A percentile compares a stretch with the other conserved stretches of the same genome.
Conservation (phyloP, 2,888 invertebrate genomes). For the Synanthedon andrenaeformis region DNA sequence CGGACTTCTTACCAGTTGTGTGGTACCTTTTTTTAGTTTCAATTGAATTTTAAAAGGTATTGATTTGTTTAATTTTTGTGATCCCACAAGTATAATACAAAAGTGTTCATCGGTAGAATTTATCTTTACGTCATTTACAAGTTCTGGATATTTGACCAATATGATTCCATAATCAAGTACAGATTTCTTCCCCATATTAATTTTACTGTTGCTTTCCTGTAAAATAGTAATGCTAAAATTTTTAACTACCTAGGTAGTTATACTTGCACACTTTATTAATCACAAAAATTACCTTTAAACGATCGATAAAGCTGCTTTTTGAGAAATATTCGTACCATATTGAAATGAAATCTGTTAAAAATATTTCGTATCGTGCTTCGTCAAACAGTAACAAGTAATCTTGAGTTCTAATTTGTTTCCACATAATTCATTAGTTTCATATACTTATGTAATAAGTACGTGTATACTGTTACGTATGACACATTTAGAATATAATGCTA, state of each 20-base stretch:
- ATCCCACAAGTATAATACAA: conserved; percentile 19
- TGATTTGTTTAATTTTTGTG: conserved; percentile 21
- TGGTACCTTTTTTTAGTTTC: conserved; percentile 25
- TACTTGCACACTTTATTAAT: too few relatives aligned
- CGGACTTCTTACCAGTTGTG: conserved; percentile 37
- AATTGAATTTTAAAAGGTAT: conserved; percentile 27
- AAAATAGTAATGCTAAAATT: background rate
- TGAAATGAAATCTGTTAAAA: conserved; percentile 27
- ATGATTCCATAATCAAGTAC: background rate
- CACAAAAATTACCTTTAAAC: conserved; percentile 25
- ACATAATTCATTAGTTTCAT: background rate
- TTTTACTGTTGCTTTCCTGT: background rate
- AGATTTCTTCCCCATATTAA: background rate
- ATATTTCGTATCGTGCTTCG: conserved; percentile 18
- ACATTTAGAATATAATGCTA: too few relatives aligned
- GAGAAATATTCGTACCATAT: conserved; percentile 26
- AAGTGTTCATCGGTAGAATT: background rate
- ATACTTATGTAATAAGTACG: background rate
- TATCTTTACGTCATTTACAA: background rate
- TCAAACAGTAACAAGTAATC: background rate
- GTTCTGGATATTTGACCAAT: background rate
- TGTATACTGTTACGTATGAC: too few relatives aligned
- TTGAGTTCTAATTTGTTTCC: background rate
- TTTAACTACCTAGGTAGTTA: too few relatives aligned
- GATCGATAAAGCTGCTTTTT: conserved; percentile 21